Evolutionary conservation across 2,888 invertebrate genomes (phyloP).

Genomic region (Hypselothyrea guttata): DNA sequence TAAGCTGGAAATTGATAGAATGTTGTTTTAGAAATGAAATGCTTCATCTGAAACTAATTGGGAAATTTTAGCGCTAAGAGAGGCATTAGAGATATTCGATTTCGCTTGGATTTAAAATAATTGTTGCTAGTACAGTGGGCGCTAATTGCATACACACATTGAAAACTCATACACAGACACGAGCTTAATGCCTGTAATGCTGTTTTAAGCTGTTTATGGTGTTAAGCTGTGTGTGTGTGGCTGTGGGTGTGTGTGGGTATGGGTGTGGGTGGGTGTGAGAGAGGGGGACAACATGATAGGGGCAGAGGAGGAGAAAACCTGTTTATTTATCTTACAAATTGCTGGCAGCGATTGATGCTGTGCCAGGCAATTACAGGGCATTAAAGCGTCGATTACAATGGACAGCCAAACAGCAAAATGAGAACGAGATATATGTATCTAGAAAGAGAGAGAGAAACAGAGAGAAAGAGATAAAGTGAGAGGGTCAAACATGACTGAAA

Average conservation of each 20-base stretch:
- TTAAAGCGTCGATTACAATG: constrained; percentile 49
- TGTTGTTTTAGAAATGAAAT: too few relatives aligned
- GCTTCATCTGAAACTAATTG: too few relatives aligned
- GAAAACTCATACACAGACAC: background rate
- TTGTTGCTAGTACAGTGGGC: background rate
- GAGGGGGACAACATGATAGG: too few relatives aligned
- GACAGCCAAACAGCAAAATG: constrained; percentile 4
- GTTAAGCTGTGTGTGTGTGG: constrained; percentile 14
- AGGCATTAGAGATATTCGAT: too few relatives aligned
- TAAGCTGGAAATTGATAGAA: too few relatives aligned
- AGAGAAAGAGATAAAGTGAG: too few relatives aligned
- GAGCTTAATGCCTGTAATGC: constrained; percentile 48
- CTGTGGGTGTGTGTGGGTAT: constrained; percentile 7
- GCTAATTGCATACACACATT: background rate
- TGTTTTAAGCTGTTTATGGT: constrained; percentile 63
- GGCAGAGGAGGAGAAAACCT: background rate
- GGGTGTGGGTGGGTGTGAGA: background rate
- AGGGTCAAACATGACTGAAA: constrained; percentile 33
- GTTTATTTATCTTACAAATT: constrained; percentile 54
- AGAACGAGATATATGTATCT: too few relatives aligned
- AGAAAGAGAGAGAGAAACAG: background rate
- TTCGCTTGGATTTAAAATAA: too few relatives aligned
- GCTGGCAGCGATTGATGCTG: constrained; percentile 31
- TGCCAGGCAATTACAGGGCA: constrained; percentile 47
- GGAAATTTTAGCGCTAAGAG: too few relatives aligned